Evolutionary conservation across 2,888 invertebrate species (phyloP).

Genomic region (Melanotus villosus): DNA sequence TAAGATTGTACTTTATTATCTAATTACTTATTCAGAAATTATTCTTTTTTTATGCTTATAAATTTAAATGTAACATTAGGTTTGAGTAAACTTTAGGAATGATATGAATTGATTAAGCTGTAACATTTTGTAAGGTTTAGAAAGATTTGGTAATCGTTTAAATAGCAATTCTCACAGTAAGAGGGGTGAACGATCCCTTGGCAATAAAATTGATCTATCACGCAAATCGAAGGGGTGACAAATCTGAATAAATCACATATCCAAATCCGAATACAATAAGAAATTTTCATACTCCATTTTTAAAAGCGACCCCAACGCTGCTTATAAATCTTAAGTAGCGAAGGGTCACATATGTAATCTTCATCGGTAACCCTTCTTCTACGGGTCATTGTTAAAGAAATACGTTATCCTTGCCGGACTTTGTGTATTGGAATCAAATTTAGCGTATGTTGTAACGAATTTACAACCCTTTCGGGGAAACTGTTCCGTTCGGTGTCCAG

Average conservation of each 20-base stretch:
- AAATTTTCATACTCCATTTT: slow-evolving; percentile 54
- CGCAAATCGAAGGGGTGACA: slow-evolving; percentile 50
- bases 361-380: slow-evolving; percentile 55
- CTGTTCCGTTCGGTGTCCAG: slow-evolving; percentile 54
- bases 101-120: not conserved
- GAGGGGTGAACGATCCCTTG: slow-evolving; percentile 45
- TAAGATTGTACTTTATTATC: no score
- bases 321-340: slow-evolving; percentile 60
- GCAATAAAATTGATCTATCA: slow-evolving; percentile 50
- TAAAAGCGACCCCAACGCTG: slow-evolving; percentile 54
- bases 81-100: no score
- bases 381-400: slow-evolving; percentile 57
- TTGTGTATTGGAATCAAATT: slow-evolving; percentile 61
- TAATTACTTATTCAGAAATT: no score
- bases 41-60: no score
- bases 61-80: no score
- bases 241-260: slow-evolving; percentile 56
- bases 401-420: slow-evolving; percentile 59
- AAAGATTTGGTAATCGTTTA: slow-evolving; percentile 34
- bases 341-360: slow-evolving; percentile 58
- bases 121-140: not conserved
- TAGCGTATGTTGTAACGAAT: slow-evolving; percentile 59
- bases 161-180: slow-evolving; percentile 31
- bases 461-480: slow-evolving; percentile 48
- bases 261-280: slow-evolving; percentile 57